Percentiles rank a stretch among this genome's conserved stretches.
Evolutionary conservation across 2,797 vertebrate genomes (phyloP).

Genomic region (Eidolon dupreanum): DNA sequence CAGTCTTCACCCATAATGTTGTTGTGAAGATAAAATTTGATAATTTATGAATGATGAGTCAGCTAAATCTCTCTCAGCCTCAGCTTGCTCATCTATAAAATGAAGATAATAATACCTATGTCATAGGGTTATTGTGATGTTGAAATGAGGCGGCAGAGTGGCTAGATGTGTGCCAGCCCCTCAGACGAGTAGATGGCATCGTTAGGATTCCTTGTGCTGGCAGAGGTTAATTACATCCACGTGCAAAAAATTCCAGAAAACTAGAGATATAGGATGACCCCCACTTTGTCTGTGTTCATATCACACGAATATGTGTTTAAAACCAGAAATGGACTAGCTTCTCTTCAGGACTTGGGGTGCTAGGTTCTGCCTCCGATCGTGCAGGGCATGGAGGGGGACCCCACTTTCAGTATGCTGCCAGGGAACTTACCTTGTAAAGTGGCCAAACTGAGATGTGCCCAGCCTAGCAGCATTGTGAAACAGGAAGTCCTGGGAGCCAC

Average conservation of each 20-base stretch:
- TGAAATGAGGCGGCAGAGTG: background rate
- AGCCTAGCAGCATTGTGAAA: no score
- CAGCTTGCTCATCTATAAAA: background rate
- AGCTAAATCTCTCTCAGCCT: background rate
- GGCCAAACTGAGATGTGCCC: background rate
- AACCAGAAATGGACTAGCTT: background rate
- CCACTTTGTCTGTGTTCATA: background rate
- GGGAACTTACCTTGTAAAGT: background rate
- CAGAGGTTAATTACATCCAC: conserved; percentile 30
- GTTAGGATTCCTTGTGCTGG: background rate
- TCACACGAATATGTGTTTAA: background rate
- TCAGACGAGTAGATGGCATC: background rate
- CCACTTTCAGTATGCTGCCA: background rate
- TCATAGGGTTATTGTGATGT: background rate
- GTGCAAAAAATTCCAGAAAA: background rate
- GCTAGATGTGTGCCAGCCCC: background rate
- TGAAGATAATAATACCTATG: background rate
- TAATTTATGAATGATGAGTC: background rate
- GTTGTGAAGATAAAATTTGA: background rate
- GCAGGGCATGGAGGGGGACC: background rate
- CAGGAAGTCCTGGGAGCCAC: background rate
- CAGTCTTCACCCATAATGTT: background rate
- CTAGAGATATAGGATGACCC: background rate
- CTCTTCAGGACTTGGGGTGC: background rate
- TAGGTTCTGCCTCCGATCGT: background rate